Evolutionary conservation across 2,797 vertebrate species (phyloP).

Genomic region (Poeciliopsis turneri): DNA sequence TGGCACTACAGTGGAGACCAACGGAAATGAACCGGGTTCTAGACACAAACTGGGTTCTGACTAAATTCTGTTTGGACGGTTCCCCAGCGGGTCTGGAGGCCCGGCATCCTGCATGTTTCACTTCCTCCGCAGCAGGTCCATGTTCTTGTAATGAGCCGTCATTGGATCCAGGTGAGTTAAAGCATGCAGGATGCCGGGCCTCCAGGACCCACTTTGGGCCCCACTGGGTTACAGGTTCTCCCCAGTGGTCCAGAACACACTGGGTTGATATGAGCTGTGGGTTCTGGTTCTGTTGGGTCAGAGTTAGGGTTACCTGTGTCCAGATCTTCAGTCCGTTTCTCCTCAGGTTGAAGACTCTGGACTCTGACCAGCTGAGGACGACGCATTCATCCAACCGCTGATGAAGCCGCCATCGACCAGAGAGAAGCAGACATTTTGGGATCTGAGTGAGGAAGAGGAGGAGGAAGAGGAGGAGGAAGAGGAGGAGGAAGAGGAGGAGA

Average conservation of each 20-base stretch:
- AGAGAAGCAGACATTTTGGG: not conserved
- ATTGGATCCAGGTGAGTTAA: too few relatives aligned
- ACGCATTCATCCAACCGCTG: not conserved
- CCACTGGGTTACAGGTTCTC: not conserved
- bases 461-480: not conserved
- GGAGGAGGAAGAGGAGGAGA: not conserved
- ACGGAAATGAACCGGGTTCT: too few relatives aligned
- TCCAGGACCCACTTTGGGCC: too few relatives aligned
- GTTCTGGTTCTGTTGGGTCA: not conserved
- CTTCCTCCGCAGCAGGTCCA: too few relatives aligned
- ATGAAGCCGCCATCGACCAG: not conserved
- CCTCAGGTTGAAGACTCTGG: slow-evolving; percentile 43
- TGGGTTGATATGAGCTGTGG: not conserved
- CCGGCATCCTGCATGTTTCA: too few relatives aligned
- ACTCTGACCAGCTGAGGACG: not conserved
- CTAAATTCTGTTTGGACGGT: too few relatives aligned
- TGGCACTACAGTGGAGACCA: too few relatives aligned
- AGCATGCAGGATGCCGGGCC: too few relatives aligned
- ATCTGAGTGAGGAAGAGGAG: not conserved
- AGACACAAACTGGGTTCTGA: too few relatives aligned
- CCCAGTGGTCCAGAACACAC: not conserved
- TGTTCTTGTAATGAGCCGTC: too few relatives aligned
- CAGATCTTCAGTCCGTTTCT: not conserved
- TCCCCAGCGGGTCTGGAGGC: too few relatives aligned
- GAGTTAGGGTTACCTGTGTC: not conserved